phyloP scores from a whole-genome alignment of 2,113 vertebrate genomes.

The Mesembrinibis cayennensis region DNA sequence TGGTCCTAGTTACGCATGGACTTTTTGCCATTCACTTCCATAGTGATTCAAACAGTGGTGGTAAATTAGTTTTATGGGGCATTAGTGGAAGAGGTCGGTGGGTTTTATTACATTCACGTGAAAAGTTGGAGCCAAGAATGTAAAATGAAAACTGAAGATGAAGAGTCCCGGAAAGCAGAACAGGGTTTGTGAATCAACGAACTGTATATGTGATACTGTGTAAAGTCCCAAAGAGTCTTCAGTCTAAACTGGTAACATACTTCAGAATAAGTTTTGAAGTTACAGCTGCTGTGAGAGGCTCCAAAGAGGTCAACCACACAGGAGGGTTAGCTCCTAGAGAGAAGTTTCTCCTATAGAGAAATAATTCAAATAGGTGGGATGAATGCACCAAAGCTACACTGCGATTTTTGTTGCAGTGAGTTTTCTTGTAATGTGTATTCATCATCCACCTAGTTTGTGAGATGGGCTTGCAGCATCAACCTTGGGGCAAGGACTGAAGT shows the following conservation, averaged over 20 bases:
- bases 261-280: background rate
- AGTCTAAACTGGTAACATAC: slow-evolving; percentile 4
- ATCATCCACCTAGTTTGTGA: rapidly evolving
- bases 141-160: background rate
- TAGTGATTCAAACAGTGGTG: background rate
- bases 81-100: background rate
- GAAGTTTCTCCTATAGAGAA: background rate
- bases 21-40: background rate
- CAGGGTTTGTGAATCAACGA: background rate
- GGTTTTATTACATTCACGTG: background rate
- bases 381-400: rapidly evolving
- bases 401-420: rapidly evolving
- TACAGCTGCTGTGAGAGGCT: slow-evolving; percentile 3
- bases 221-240: background rate
- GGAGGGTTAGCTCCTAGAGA: background rate
- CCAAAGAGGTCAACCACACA: background rate
- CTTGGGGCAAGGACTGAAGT: background rate
- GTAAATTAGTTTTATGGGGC: background rate
- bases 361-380: background rate
- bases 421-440: rapidly evolving
- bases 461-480: background rate
- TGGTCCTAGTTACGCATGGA: background rate
- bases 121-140: background rate
- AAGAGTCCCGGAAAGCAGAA: background rate
- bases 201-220: background rate